A percentile compares a stretch with the other conserved stretches of the same genome.
Evolutionary conservation across 64 coral and sea anemone genomes (phyloP).

Genomic region (Stylophora pistillata): DNA sequence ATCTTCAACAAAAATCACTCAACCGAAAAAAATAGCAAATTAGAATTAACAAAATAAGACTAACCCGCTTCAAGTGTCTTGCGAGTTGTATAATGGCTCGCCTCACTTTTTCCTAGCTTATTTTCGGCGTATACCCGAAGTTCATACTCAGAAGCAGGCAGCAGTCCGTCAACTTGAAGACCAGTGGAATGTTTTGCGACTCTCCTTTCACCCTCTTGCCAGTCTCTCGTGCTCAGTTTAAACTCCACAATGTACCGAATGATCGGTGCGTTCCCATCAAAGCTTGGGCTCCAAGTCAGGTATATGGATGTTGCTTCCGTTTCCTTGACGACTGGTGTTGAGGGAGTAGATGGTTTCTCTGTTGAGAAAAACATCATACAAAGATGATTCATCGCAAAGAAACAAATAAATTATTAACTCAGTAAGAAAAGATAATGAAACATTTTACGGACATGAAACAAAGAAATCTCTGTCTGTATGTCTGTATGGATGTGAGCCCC

Average conservation of each 20-base stretch:
- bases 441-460: too few relatives aligned
- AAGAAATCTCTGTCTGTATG: too few relatives aligned
- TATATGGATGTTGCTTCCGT: constrained; percentile 49
- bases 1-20: too few relatives aligned
- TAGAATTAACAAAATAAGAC: not conserved
- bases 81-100: constrained; percentile 20
- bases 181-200: not conserved
- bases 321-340: constrained; percentile 30
- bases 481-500: too few relatives aligned
- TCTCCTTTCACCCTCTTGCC: not conserved
- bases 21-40: not conserved
- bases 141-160: constrained; percentile 75
- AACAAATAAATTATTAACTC: not conserved
- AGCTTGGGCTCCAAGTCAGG: constrained; percentile 60
- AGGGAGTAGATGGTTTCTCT: constrained; percentile 75
- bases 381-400: not conserved
- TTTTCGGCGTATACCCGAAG: constrained; percentile 76
- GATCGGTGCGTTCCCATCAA: constrained; percentile 70
- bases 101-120: constrained; percentile 56
- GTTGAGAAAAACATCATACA: not conserved
- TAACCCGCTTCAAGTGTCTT: constrained; percentile 76
- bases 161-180: constrained; percentile 26
- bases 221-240: constrained; percentile 38
- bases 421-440: too few relatives aligned
- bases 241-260: constrained; percentile 59